Evolutionary conservation across 2,797 vertebrate genomes (phyloP), one percentile per base, ranked within the genome.

Genomic region (Stomatorhinus walkeri): DNA sequence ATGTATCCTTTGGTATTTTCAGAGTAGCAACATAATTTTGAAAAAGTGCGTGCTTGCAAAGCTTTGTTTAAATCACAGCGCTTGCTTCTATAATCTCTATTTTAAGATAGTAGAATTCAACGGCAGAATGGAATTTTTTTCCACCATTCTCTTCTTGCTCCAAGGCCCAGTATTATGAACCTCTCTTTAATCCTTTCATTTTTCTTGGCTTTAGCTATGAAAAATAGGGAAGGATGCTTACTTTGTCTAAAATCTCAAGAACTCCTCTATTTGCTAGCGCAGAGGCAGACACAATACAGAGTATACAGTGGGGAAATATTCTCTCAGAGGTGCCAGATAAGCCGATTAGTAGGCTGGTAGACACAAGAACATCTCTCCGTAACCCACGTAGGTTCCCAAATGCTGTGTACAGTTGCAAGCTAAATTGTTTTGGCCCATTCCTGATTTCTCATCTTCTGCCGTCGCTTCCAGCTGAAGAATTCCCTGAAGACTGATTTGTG

Each of bases 401-500:
- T 51, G 81, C n/a, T 10, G 9, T 46, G 43, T 24, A 85, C n/a
- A 12, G 81, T 85, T 22, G 48, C 48, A 51, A 85, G 81, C 48
- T 12, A 16, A 49, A 51, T 51, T 51, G 81, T 85, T 46, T 4
- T 49, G 81, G n/a, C n/a, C 43, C 81, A 51, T 85, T 81, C 43
- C 54, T 14, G 61, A 14, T 90, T 16, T 68, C 14, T 89, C 22
- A 52, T 59, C 36, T 48, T 59, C 52, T 61, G 36, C 28, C 59
- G 14, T 76, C 22, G 24, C 24, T 51, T 68, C 81, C 94, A 99
- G 98, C 93, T 99, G 92, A 97, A 97, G 95, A 99, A 99, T 95
- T 96, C 96, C 88, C 93, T 98, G 85, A 97, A 97, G 94, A 96
- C 94, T 1, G 96, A 99, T 93, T 94, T 99, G 91, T 99, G 98